Evolutionary conservation across 2,113 vertebrate genomes (phyloP).

Genomic region (Balaenoptera acutorostrata): DNA sequence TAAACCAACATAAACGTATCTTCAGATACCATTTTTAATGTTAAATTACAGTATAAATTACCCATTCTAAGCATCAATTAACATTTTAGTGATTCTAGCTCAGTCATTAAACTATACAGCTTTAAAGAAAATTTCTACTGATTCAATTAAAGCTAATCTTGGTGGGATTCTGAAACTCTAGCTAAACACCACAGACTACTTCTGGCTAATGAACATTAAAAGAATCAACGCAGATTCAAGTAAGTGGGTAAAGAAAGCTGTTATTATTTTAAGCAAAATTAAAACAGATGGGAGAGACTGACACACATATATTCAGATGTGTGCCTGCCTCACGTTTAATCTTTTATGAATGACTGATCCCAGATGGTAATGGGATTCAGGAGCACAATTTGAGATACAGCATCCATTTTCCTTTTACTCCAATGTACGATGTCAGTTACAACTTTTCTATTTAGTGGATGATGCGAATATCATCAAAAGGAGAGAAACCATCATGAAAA

Average conservation of each 20-base stretch:
- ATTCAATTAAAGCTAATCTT: slow-evolving; percentile 21
- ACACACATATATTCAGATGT: slow-evolving; percentile 38
- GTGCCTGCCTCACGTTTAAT: slow-evolving; percentile 36
- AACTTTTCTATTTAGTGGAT: not conserved
- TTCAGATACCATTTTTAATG: slow-evolving; percentile 18
- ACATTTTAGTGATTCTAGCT: slow-evolving; percentile 28
- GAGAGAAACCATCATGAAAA: not conserved
- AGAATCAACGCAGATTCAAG: slow-evolving; percentile 52
- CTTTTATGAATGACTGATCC: slow-evolving; percentile 67
- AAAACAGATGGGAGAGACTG: slow-evolving; percentile 70
- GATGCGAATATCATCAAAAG: not conserved
- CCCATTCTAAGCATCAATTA: slow-evolving; percentile 18
- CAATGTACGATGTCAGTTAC: not conserved
- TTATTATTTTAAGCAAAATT: slow-evolving; percentile 65
- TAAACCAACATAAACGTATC: not conserved
- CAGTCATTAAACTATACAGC: not conserved
- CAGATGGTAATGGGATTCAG: slow-evolving; percentile 44
- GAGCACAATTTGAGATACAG: not conserved
- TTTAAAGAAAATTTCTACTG: slow-evolving; percentile 14
- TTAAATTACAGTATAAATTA: slow-evolving; percentile 57
- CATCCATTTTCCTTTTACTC: slow-evolving; percentile 19
- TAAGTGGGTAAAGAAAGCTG: slow-evolving; percentile 35
- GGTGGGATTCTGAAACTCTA: slow-evolving; percentile 48
- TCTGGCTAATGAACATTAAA: slow-evolving; percentile 20
- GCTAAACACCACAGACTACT: not conserved